Evolutionary conservation across 2,797 vertebrate genomes (phyloP), one percentile per base, ranked within the genome.

Genomic region (Uromys caudimaculatus): DNA sequence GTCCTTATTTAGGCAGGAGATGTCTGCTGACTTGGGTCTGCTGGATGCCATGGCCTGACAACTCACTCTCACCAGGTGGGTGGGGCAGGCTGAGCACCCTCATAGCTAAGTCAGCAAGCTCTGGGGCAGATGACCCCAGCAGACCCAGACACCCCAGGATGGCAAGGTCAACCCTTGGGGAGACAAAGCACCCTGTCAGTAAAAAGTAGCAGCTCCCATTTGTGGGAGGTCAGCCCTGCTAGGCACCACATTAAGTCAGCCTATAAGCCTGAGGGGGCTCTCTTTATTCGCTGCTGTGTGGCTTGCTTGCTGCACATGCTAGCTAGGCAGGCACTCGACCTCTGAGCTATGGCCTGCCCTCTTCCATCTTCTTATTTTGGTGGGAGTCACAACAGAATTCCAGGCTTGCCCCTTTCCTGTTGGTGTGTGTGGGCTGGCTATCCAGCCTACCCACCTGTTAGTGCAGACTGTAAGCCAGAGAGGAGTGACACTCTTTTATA

Each of bases 1-100:
- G 99, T 98, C 99, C 99, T 99, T 99, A 99, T 99, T 99, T 99
- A 99, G 99, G 98, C 99, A 99, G 99, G 98, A 98, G 98, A 98
- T 98, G 98, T 98, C 99, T 99, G 98, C 99, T 99, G 99, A 99
- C 99, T 98, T 94, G 97, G 95, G 96, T 97, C 95, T 52, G 97
- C 79, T 29, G 96, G 99, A 98, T 98, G 99, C 99, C 99, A 99
- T 98, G 5, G 11, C 77, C 24, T 81, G 81, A 95, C 14, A 17
- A 78, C 75, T 96, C 76, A 62, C 12, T 6, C 0, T 96, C 76
- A 47, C 14, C 0, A 0, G 47, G 29, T 14, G 44, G 64, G 38
- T 3, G 71, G 54, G 86, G 85, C 16, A 47, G 29, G 38, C 19
- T 50, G 54, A 52, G 35, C 54, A 17, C 41, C 4, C 24, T 71